Conservation (phyloP, 2,888 invertebrate species). For the Epinotia brunnichana region DNA sequence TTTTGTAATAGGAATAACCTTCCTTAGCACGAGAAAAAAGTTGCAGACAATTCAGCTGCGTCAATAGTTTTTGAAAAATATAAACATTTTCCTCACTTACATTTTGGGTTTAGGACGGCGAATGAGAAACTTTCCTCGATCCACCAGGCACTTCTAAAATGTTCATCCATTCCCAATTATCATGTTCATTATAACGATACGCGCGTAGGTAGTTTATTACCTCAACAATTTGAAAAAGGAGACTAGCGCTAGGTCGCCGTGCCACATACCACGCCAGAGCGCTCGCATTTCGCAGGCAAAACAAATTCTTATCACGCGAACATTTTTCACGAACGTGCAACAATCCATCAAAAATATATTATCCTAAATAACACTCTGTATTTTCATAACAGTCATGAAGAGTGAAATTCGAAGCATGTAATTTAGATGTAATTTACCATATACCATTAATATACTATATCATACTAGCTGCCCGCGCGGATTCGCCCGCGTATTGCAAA, state of each 20-base stretch:
- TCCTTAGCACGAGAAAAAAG: no score
- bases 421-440: not conserved
- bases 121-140: no score
- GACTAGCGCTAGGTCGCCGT: not conserved
- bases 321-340: not conserved
- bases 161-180: no score
- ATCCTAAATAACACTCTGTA: not conserved
- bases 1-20: no score
- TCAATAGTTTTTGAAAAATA: no score
- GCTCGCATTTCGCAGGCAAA: conserved; percentile 3
- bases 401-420: not conserved
- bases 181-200: not conserved
- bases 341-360: conserved; percentile 2
- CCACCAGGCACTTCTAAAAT: no score
- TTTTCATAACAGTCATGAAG: not conserved
- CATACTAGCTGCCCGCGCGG: no score
- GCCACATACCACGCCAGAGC: not conserved
- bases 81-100: no score
- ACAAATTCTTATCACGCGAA: not conserved
- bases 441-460: no score
- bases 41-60: no score
- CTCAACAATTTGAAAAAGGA: not conserved
- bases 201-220: not conserved
- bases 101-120: no score
- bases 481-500: no score